Percentiles rank a stretch among this genome's conserved stretches.
Evolutionary conservation across 2,797 vertebrate genomes (phyloP).

Genomic region (Pipistrellus kuhlii): DNA sequence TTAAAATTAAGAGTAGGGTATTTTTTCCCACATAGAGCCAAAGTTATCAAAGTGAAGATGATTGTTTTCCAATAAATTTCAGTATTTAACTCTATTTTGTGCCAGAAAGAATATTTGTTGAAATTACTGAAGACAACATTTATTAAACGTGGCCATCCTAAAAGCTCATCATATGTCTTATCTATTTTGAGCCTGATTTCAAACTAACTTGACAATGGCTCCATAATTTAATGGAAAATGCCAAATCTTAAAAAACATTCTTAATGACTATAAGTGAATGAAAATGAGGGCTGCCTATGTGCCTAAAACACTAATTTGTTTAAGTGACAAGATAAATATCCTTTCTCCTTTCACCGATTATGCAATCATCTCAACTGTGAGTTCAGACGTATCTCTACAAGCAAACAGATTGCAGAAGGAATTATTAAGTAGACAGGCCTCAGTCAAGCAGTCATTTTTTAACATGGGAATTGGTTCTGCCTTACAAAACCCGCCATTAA

Average conservation of each 20-base stretch:
- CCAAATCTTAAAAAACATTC: conserved; percentile 14
- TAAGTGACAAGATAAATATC: conserved; percentile 57
- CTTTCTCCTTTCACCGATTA: conserved; percentile 55
- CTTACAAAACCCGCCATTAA: conserved; percentile 32
- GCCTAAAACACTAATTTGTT: conserved; percentile 63
- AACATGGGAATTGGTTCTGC: not conserved
- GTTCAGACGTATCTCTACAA: conserved; percentile 39
- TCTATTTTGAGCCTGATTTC: conserved; percentile 40
- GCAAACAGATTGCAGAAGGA: conserved; percentile 28
- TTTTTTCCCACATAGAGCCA: not conserved
- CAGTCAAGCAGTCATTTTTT: conserved; percentile 13
- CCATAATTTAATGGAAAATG: conserved; percentile 56
- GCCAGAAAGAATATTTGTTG: not conserved
- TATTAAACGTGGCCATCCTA: not conserved
- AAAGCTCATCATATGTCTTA: conserved; percentile 46
- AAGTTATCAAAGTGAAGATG: not conserved
- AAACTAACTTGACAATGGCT: conserved; percentile 55
- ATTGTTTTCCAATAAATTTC: not conserved
- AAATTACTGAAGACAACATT: conserved; percentile 44
- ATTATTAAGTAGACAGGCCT: conserved; percentile 38
- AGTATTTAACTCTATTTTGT: conserved; percentile 48
- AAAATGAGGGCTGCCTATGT: conserved; percentile 29
- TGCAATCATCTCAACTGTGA: conserved; percentile 38
- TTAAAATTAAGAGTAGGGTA: conserved; percentile 22
- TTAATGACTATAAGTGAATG: conserved; percentile 58